A percentile compares a stretch with the other conserved stretches of the same genome.
Evolutionary conservation across 2,797 vertebrate species (phyloP).

Genomic region (Paguma larvata): DNA sequence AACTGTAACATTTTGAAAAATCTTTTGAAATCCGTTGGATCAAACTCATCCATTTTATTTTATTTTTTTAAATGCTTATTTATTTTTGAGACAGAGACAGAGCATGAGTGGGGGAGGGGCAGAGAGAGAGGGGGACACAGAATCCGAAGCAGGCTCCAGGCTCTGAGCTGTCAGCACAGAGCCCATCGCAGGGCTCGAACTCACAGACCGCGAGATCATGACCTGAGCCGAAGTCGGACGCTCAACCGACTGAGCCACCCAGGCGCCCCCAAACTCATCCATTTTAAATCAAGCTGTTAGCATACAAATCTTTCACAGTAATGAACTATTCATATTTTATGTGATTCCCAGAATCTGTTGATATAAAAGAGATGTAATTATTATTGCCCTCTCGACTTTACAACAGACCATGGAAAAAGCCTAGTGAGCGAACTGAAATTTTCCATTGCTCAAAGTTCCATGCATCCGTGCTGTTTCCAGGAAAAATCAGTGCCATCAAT

Average conservation of each 20-base stretch:
- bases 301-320: neutral
- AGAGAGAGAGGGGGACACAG: no score
- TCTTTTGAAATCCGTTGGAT: neutral
- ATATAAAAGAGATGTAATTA: neutral
- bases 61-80: no score
- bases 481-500: neutral
- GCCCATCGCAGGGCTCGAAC: no score
- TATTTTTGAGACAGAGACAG: no score
- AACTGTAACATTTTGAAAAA: neutral
- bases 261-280: neutral
- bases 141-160: no score
- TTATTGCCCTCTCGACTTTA: neutral
- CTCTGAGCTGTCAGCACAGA: no score
- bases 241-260: no score
- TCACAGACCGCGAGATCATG: no score
- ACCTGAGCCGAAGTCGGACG: no score
- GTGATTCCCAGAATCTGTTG: neutral
- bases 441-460: neutral
- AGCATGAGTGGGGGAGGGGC: no score
- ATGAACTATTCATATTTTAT: neutral
- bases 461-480: neutral
- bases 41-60: slow-evolving; percentile 5
- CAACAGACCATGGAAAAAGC: neutral
- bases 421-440: neutral
- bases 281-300: slow-evolving; percentile 44